Percentiles rank a stretch among this genome's conserved stretches.
Evolutionary conservation across 30 jellyfish, hydroid and myxozoan genomes (phyloP).

Genomic region (Turritopsis dohrnii): DNA sequence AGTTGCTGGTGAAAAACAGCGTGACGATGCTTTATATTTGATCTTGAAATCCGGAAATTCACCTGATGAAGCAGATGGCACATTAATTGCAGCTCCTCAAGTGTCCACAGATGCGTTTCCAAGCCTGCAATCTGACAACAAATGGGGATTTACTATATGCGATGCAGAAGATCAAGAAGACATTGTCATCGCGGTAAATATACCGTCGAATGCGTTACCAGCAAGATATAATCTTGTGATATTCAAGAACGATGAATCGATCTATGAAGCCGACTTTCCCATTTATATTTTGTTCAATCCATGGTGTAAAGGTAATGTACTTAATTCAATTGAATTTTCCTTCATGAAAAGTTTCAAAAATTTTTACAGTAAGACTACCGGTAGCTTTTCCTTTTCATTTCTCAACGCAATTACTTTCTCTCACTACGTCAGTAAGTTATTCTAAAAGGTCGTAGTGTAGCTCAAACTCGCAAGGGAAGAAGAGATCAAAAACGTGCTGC

Average conservation of each 20-base stretch:
- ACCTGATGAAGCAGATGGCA: conserved; percentile 64
- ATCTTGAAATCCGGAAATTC: conserved; percentile 39
- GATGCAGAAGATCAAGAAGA: conserved; percentile 20
- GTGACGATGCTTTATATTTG: conserved; percentile 48
- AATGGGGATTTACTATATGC: conserved; percentile 24
- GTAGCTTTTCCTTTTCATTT: too few relatives aligned
- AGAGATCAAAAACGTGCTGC: too few relatives aligned
- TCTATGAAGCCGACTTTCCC: conserved; percentile 43
- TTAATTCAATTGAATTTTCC: too few relatives aligned
- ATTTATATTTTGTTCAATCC: conserved; percentile 78
- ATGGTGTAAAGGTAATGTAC: conserved; percentile 91
- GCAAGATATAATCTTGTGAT: conserved; percentile 51
- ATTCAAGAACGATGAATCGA: conserved; percentile 48
- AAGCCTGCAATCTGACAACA: neutral
- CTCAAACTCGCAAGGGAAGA: too few relatives aligned
- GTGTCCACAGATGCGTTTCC: neutral
- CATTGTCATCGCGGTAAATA: conserved; percentile 33
- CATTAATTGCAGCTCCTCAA: conserved; percentile 40
- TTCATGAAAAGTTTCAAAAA: too few relatives aligned
- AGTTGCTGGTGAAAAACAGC: conserved; percentile 56
- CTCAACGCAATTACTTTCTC: too few relatives aligned
- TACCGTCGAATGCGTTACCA: conserved; percentile 71
- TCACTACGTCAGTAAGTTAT: too few relatives aligned
- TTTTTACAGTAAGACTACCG: too few relatives aligned
- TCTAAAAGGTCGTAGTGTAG: too few relatives aligned